Base-by-base conservation (phyloP, 2,797 vertebrate species). In the Sebastes kiyomatsui region DNA sequence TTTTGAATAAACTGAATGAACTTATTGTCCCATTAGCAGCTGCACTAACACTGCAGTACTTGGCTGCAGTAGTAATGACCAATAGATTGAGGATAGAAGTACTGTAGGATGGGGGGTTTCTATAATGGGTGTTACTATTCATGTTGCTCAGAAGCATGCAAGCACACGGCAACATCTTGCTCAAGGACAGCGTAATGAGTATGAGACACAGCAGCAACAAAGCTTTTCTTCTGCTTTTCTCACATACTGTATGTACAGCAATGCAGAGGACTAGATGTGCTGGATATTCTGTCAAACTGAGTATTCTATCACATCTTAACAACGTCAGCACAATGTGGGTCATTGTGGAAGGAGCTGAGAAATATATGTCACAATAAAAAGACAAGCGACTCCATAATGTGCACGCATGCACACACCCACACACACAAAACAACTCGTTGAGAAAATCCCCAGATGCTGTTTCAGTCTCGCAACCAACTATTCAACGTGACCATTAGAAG, bases 291-390 rank as follows among this genome's bases (percentile, higher is more conserved):
- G 65, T 77, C 72, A 83, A 69, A 69, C n/a, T 42, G 33, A 74
- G 23, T 80, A 64, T 74, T 82, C 65, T 55, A 38, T 75, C 22
- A 64, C 67, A 67, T 78, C n/a, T 55, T 38, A 75, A 73, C 28
- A 73, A 58, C 58, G 54, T 49, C 54, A 27, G 70, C 32, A 80
- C 61, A 67, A 67, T 67, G 58, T 73, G 35, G 58, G 49, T 79
- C 42, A 77, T 28, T 55, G 38, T 83, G 54, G 49, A 81, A 68
- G 22, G 25, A 76, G 23, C 70, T 49, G 55, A 69, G 55, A 81
- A 77, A 77, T 73, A 77, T 73, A 60, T 75, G 75, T 81, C 79
- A 82, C 27, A 84, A 64, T 84, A 49, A 83, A 79, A 74, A 72
- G 60, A 87, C 14, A 75, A 81, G 30, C 42, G 18, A 18, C 27